Evolutionary conservation across 2,888 invertebrate species (phyloP), one percentile per base, ranked within the genome.

Genomic region (Agrochola circellaris): DNA sequence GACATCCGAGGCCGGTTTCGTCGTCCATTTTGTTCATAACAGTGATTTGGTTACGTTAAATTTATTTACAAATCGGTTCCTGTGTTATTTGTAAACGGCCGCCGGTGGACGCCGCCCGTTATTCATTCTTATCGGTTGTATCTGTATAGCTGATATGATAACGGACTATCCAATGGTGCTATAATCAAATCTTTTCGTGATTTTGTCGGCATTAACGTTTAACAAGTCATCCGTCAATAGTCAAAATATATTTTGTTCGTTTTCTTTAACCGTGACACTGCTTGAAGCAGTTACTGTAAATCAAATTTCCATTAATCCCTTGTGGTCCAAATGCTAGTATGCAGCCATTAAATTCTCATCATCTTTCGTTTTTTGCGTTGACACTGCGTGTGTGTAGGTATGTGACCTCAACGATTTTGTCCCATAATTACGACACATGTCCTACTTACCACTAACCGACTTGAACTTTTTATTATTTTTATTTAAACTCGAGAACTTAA

Each of bases 1-100:
- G 90, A 93, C 89, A 92, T 93, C 92, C 92, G 92, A 92, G 88
- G 87, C 89, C 90, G 91, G 90, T 91, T 92, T 91, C 82, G 89
- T 87, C 89, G 88, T 90, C 79, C 70, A 77, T 87, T 82, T 81
- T 91, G 90, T 90, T 90, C 90, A 89, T 83, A 91, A 92, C 91
- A 92, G 89, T 86, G 86, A 86, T 91, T 92, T 90, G 89, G 88
- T 92, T 92, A 91, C 90, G 86, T 90, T 88, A 88, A 89, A 91
- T 93, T 89, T 93, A 92, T 93, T 93, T 93, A 93, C 92, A 92
- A 93, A 92, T 92, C 85, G 84, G 87, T 90, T 89, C 88, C 89
- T 88, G 86, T 88, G 89, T 88, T 91, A 87, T 91, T 90, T 90
- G 87, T 89, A 89, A 89, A 89, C 88, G 85, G 81, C 83, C 82